phyloP scores from a whole-genome alignment of 2,888 invertebrate species.

The Drosophila multiciliata region DNA sequence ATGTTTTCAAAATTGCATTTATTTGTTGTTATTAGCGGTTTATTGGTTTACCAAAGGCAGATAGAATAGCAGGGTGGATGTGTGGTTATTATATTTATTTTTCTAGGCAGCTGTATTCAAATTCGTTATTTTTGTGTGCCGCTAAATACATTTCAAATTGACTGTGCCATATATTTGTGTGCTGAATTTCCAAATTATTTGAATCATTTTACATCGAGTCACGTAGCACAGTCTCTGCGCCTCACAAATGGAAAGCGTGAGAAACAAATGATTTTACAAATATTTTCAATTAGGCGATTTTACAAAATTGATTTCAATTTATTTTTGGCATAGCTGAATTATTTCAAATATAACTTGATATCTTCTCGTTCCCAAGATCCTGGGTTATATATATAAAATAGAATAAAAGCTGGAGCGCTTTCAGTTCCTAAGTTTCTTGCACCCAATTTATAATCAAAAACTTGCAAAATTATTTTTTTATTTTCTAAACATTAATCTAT shows the following conservation, averaged over 20 bases:
- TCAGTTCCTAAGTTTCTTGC: background rate
- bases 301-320: background rate
- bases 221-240: conserved; percentile 33
- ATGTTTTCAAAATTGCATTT: conserved; percentile 31
- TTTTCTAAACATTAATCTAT: background rate
- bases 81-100: background rate
- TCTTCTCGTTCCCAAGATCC: background rate
- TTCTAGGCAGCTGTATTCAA: conserved; percentile 45
- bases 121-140: conserved; percentile 41
- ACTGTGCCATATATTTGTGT: conserved; percentile 46
- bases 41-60: background rate
- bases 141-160: conserved; percentile 27
- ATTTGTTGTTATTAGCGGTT: conserved; percentile 15
- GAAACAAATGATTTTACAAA: background rate
- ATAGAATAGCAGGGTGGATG: background rate
- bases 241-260: background rate
- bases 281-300: background rate
- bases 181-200: conserved; percentile 41
- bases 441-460: background rate
- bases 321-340: background rate
- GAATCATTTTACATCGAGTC: conserved; percentile 19
- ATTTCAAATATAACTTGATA: background rate
- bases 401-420: background rate
- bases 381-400: background rate
- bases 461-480: background rate